Base-by-base conservation (phyloP, 2,888 invertebrate genomes). In the Norana najaformis region DNA sequence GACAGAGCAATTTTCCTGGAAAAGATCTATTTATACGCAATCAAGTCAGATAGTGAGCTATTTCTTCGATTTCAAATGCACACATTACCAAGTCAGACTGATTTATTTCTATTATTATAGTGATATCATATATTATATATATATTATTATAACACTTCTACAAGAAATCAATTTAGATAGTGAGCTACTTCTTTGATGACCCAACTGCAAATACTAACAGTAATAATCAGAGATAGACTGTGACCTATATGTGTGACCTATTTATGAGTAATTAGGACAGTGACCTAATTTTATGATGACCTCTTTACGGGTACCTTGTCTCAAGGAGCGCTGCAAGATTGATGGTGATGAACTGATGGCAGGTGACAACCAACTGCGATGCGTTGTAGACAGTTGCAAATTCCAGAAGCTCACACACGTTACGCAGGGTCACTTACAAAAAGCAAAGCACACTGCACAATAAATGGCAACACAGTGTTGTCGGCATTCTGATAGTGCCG, bases 381-480 rank as follows among this genome's bases (percentile, higher is more conserved):
- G 97, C 97, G 94, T 97, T 97, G 95, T 97, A 97, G 20, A 96
- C 96, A 92, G 96, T 96, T 0, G 97, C 96, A 93, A 98, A 96
- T 93, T 97, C 96, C 90, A 97, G 95, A 91, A 98, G 95, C 93
- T 97, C 97, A 0, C 96, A 96, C 90, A 96, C 97, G 95, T 97
- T 98, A 93, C 96, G 96, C 90, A 97, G 95, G 0, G 96, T 96
- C 5, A 98, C 95, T 95, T 92, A 39, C 6, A n/a, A 69, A n/a
- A 69, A 69, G 53, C 35, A 47, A 14, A 6, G 69, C 16, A 89
- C n/a, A 82, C 18, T 36, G 20, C 69, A 41, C 39, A 35, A 88
- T 20, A 23, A 6, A 34, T n/a, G n/a, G n/a, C n/a, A 30, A 69
- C 35, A 89, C n/a, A 23, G 39, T 20, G 37, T n/a, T 88, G 23